phyloP scores from a whole-genome alignment of 2,888 invertebrate genomes.

The Scrobipalpa atriplicella region DNA sequence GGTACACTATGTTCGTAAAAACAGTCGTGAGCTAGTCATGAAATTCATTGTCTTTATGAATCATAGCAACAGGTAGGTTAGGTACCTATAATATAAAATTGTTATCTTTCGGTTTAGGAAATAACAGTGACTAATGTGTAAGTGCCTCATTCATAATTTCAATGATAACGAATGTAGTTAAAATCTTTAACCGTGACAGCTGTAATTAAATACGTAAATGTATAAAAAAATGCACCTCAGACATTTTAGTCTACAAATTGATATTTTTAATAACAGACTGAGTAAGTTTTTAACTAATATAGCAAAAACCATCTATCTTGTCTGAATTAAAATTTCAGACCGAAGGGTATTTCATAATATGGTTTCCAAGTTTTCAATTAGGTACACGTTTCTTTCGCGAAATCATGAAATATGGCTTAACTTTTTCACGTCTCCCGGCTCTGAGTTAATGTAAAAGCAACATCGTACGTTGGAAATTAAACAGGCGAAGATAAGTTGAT shows the following conservation, averaged over 20 bases:
- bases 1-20: too few relatives aligned
- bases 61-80: neutral
- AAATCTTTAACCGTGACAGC: neutral
- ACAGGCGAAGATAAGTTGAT: neutral
- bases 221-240: too few relatives aligned
- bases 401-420: neutral
- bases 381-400: too few relatives aligned
- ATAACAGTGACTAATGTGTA: neutral
- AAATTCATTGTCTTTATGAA: neutral
- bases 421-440: neutral
- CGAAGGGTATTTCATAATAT: too few relatives aligned
- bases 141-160: neutral
- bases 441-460: neutral
- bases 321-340: too few relatives aligned
- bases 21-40: neutral
- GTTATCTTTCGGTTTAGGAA: slow-evolving; percentile 7
- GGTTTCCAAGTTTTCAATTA: too few relatives aligned
- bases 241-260: too few relatives aligned
- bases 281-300: too few relatives aligned
- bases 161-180: neutral
- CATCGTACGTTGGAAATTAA: neutral
- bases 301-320: too few relatives aligned
- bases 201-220: too few relatives aligned
- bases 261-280: too few relatives aligned
- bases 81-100: neutral